Base-by-base conservation (phyloP, 2,888 invertebrate genomes). In the Lepidonotus clava region DNA sequence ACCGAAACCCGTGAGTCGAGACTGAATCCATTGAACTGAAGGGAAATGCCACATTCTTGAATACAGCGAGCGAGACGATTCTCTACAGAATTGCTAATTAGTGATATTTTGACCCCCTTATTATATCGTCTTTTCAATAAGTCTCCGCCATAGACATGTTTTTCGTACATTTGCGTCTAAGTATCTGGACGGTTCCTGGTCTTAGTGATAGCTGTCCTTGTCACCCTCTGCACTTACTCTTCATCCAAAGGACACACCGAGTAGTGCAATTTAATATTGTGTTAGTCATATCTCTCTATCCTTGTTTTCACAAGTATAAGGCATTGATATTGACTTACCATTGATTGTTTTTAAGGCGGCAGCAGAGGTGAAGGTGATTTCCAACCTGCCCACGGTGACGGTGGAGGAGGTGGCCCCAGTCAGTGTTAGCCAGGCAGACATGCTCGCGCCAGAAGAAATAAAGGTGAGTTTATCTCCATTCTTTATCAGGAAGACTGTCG, bases 331-430 rank as follows among this genome's bases (percentile, higher is more conserved):
- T 51, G 14, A 51, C 51, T 14, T 14, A 21, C 51, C 51, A 51
- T 51, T 21, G 51, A 14, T 51, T 11, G 51, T 51, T 11, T 93
- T 93, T 66, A 89, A 96, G 96, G 96, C 96, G 0, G 96, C 96
- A 87, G 97, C 98, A 0, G 99, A 99, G 92, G 95, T 98, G 0
- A 97, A 97, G 94, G 97, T 99, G 87, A 95, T 99, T 5, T 97
- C 96, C 87, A 99, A 99, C 93, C 95, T 97, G 88, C 97, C 99
- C 0, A 97, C 98, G 0, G 96, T 99, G 83, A 96, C 95, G 41
- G 97, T 98, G 96, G 99, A 99, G 94, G 99, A 99, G 94, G 98
- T 98, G 8, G 98, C 98, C 0, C 99, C 99, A 0, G 95, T 97
- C 6, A 96, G 97, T n/a, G 96, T 96, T 0, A 98, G 97, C 92